Base-by-base conservation (phyloP, 2,888 invertebrate species). In the Sympetrum striolatum region DNA sequence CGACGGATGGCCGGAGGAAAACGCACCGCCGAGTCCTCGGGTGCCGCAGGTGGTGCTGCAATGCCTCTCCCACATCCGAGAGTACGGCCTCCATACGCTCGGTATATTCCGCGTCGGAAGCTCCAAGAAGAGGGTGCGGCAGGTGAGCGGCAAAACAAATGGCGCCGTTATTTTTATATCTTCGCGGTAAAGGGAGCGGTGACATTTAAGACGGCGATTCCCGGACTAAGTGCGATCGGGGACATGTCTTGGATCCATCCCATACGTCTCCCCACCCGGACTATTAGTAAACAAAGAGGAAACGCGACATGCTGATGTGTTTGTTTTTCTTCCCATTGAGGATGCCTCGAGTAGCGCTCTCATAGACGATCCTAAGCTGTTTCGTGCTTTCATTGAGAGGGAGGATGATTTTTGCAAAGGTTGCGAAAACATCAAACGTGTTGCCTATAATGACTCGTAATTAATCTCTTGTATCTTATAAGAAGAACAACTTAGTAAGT, bases 81-180 rank as follows among this genome's bases (percentile, higher is more conserved):
- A 95, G 90, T 95, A 97, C 92, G 98, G 98, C 44, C 95, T 98
- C 81, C 96, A 96, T 92, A 98, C 97, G 80, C 95, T 98, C 31
- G 99, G 99, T 1, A 96, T 99, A 91, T 99, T 99, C 94, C 95
- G 98, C 92, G 98, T 98, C 81, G 98, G 98, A 92, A 96, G 98
- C 60, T 98, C 98, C 6, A 98, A 98, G 94, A 98, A 98, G 93
- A 95, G 98, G 93, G 97, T 98, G 80, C 95, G 98, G 94, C 98
- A 98, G 96, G 98, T 98, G 92, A 93, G 93, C 81, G 22, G 18
- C 22, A 18, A 44, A 81, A 39, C 14, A 31, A 73, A 73, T 73
- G 31, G 31, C 25, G 31, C 25, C 0, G 25, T 73, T 73, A 31
- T 73, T 31, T 31, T 73, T 14, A 31, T 73, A 31, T 64, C 22